Base-by-base conservation (phyloP, 2,888 invertebrate genomes). In the Caenorhabditis macrosperma region DNA sequence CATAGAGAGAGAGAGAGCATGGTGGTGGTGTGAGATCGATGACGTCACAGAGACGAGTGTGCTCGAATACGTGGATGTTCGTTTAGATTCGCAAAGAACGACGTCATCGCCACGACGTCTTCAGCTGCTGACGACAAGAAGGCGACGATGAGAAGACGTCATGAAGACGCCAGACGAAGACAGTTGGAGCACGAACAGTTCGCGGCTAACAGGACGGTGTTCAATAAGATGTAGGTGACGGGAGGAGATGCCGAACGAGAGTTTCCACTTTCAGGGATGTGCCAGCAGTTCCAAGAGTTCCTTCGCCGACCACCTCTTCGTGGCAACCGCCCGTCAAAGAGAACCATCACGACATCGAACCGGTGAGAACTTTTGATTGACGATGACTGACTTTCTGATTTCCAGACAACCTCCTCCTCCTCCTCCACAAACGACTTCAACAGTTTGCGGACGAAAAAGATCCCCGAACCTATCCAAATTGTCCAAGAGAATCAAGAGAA, bases 101-200 rank as follows among this genome's bases (percentile, higher is more conserved):
- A 75, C 30, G 26, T 66, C 17, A 52, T 38, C 12, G 28, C 74
- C 1, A 28, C 78, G 9, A 67, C 78, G n/a, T 68, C 72, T 24
- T 64, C 67, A 38, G 48, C 57, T 38, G 78, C 44, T 26, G 80
- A 79, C 12, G 79, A 80, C 55, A 77, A 74, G 63, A 81, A 81
- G 44, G 52, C 77, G 12, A 69, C 72, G 46, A 82, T 84, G 79
- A 68, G 82, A 46, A 52, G 79, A 63, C 57, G 84, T 44, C 81
- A 82, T 41, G 81, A 83, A 10, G 85, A 85, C 22, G 83, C 85
- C 10, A 60, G 76, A 30, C 41, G 76, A 20, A 61, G 82, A 9
- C 86, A 86, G 63, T 71, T 83, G 61, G 85, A 86, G 68, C 86
- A 84, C 67, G 75, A 79, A 44, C 77, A 78, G 44, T 85, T 86